Percentiles rank a stretch among this genome's conserved stretches.
phyloP scores from a whole-genome alignment of 2,888 invertebrate species.

The Tetropium fuscum region DNA sequence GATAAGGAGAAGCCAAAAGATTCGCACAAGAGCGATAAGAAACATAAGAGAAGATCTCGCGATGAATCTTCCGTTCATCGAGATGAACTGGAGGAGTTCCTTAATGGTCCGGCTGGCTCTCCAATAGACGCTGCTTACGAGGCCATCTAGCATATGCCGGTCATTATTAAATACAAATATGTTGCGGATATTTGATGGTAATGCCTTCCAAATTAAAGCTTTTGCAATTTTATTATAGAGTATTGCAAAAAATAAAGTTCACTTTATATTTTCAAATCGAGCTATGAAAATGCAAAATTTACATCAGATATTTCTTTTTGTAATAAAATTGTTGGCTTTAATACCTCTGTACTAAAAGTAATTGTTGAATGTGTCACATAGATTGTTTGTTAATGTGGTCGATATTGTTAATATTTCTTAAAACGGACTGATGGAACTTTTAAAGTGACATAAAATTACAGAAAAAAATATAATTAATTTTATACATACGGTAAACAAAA shows the following conservation, averaged over 20 bases:
- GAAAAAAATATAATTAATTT: too few species aligned
- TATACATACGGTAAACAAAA: too few species aligned
- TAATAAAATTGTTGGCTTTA: background rate
- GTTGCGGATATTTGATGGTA: slow-evolving; percentile 31
- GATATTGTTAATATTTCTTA: too few species aligned
- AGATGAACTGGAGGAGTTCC: slow-evolving; percentile 74
- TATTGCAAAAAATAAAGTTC: slow-evolving; percentile 6
- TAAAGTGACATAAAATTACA: too few species aligned
- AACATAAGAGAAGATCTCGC: slow-evolving; percentile 66
- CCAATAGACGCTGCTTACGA: slow-evolving; percentile 72
- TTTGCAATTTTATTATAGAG: slow-evolving; percentile 3
- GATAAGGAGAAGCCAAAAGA: slow-evolving; percentile 71
- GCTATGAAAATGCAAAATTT: background rate
- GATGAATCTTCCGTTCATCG: slow-evolving; percentile 63
- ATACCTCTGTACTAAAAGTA: background rate
- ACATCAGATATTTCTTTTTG: background rate
- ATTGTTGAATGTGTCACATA: too few species aligned
- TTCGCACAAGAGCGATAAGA: slow-evolving; percentile 58
- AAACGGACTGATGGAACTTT: too few species aligned
- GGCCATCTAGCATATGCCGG: slow-evolving; percentile 67
- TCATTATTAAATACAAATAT: slow-evolving; percentile 33
- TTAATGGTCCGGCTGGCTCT: slow-evolving; percentile 70
- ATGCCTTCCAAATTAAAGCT: slow-evolving; percentile 27
- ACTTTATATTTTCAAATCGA: background rate
- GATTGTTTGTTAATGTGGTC: too few species aligned